phyloP scores from a whole-genome alignment of 1,140 invertebrate genomes.

The Conus ventricosus region DNA sequence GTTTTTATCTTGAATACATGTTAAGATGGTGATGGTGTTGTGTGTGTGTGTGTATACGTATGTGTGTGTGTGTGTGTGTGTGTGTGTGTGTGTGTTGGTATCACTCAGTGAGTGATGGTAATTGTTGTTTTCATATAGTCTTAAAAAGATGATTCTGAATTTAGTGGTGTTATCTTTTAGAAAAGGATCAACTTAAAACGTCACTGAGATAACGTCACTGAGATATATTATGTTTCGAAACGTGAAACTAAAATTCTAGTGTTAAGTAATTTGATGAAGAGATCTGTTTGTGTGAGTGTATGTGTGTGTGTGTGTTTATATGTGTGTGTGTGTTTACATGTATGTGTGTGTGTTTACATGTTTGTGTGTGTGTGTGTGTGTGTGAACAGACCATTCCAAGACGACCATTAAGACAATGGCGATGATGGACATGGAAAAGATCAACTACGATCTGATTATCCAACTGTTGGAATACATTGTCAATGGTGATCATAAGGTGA shows the following conservation, averaged over 20 bases:
- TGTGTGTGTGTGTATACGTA: background rate
- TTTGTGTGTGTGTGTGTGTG: background rate
- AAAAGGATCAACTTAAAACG: too few relatives aligned
- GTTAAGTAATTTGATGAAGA: too few relatives aligned
- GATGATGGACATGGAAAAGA: constrained; percentile 84
- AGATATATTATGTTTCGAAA: too few relatives aligned
- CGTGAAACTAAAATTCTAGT: too few relatives aligned
- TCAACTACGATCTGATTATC: constrained; percentile 89
- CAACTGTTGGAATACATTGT: constrained; percentile 81
- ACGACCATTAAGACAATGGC: constrained; percentile 84
- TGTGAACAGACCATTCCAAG: constrained; percentile 77
- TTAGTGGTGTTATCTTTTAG: too few relatives aligned
- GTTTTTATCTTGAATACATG: too few relatives aligned
- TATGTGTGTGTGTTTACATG: background rate
- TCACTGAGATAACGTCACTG: too few relatives aligned
- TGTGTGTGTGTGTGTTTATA: background rate
- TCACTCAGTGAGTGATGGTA: background rate
- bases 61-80: background rate
- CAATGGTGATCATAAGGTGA: constrained; percentile 70
- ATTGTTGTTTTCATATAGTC: too few relatives aligned
- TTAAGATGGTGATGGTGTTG: too few relatives aligned
- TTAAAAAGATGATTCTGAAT: too few relatives aligned
- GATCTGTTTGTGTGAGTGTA: background rate
- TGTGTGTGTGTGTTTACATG: background rate
- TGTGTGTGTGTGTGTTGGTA: constrained; percentile 10